Conservation (phyloP, 2,113 vertebrate species). For the Dasyornis broadbenti region DNA sequence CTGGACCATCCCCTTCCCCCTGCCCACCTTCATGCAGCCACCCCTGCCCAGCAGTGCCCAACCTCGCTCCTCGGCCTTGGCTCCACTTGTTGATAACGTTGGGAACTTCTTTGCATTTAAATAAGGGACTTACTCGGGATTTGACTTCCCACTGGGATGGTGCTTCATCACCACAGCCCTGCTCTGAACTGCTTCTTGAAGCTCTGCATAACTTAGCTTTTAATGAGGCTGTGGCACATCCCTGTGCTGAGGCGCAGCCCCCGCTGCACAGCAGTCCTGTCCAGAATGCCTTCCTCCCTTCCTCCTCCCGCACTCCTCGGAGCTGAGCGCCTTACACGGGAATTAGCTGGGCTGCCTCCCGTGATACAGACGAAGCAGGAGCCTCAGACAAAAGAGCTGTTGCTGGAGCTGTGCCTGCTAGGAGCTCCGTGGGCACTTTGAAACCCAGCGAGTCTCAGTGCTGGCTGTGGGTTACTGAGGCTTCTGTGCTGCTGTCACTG, state of each 20-base stretch:
- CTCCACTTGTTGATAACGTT: not conserved
- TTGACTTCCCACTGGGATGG: not conserved
- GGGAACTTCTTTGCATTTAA: not conserved
- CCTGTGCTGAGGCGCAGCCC: not conserved
- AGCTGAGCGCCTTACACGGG: not conserved
- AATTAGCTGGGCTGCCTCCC: not conserved
- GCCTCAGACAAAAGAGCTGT: not conserved
- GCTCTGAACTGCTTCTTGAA: not conserved
- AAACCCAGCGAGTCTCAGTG: not conserved
- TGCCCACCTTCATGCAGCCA: not conserved
- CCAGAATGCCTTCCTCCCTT: not conserved
- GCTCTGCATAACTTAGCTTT: not conserved
- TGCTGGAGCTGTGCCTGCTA: not conserved
- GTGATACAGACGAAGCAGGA: not conserved
- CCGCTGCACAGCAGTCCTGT: not conserved
- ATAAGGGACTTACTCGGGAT: not conserved
- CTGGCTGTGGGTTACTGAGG: not conserved
- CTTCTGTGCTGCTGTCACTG: not conserved
- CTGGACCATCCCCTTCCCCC: too few relatives aligned
- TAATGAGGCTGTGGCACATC: not conserved
- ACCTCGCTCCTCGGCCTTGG: not conserved
- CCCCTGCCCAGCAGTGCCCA: not conserved
- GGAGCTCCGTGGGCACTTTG: not conserved
- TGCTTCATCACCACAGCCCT: not conserved
- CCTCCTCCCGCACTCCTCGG: accelerated